Base-by-base conservation (phyloP, 2,888 invertebrate species). In the Branchellion lobata region DNA sequence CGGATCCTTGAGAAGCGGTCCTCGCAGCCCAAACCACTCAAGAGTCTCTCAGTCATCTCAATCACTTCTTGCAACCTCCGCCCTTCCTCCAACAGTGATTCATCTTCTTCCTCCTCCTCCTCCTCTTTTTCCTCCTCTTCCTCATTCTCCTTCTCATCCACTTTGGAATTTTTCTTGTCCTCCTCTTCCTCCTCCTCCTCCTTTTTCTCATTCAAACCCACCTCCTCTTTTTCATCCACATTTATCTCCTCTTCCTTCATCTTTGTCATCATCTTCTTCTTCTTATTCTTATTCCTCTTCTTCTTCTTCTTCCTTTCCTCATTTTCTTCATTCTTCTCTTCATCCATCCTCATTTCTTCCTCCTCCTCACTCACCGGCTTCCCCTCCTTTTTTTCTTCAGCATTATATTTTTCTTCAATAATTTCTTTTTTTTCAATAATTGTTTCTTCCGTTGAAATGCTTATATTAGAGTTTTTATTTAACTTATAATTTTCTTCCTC, bases 191-290 rank as follows among this genome's bases (percentile, higher is more conserved):
- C 65, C 8, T 65, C 11, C 11, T 65, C 14, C 8, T 27, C 11
- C 11, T 65, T 65, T 27, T 65, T 8, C 5, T 14, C 11, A 65
- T n/a, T 47, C 18, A 8, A 53, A 75, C 51, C 74, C 33, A 24
- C 75, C 57, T 79, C 75, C 31, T 77, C 77, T 61, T 73, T 73
- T 73, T 79, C 73, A 79, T 24, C 79, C 51, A 40, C 57, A 73
- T 53, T 57, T 57, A 18, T 57, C 61, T 57, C 21, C n/a, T 57
- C 21, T 57, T n/a, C 24, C 8, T n/a, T n/a, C 61, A 14, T 47
- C 47, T 14, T 47, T 18, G 18, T 47, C 47, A 47, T 47, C 47
- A 47, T 47, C 78, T 80, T 73, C 69, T 29, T 68, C 71, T 69
- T 74, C 47, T 47, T 47, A 14, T 47, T 47, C 47, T 47, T 47